Evolutionary conservation across 2,797 vertebrate species (phyloP), one percentile per base, ranked within the genome.

Genomic region (Psittacula echo): DNA sequence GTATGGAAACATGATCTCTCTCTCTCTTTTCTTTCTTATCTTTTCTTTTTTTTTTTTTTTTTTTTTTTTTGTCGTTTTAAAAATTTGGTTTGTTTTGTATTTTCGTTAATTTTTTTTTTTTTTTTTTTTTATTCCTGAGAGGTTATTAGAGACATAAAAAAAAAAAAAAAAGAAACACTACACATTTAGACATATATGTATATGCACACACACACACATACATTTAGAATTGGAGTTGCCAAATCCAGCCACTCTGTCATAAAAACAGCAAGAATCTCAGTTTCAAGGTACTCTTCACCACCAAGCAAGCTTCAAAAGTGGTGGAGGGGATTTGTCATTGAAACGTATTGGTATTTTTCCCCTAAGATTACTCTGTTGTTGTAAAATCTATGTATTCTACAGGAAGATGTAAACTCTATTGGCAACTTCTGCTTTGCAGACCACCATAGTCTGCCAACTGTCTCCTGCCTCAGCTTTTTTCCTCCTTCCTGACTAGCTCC

Each of bases 131-230:
- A 6, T 79, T 85, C 10, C 51, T 60, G 27, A 27, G 17, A 44
- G 7, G 12, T 47, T 82, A 71, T 6, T 60, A 0, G 10, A 75
- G 29, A 77, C 9, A 14, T 4, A 37, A 68, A 42, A n/a, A n/a
- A 32, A 47, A 9, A 30, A 48, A 34, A 17, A n/a, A 29, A 32
- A 50, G 34, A n/a, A 47, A 30, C 2, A 9, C 9, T 24, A 26
- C 10, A 32, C 8, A 13, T 32, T 53, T 70, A 37, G 34, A 17
- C 34, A 16, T 56, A 9, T 22, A 24, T 1, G 17, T 10, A 24
- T 11, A 18, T 47, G 37, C 37, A 16, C 4, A 3, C 1, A 18
- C 2, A 24, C 14, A 22, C 12, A 6, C 32, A 9, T 56, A 1
- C 27, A 7, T 77, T 80, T 89, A 39, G 17, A 83, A 56, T 7